Evolutionary conservation across 2,888 invertebrate genomes (phyloP), one percentile per base, ranked within the genome.

Genomic region (Pilophorus perplexus): DNA sequence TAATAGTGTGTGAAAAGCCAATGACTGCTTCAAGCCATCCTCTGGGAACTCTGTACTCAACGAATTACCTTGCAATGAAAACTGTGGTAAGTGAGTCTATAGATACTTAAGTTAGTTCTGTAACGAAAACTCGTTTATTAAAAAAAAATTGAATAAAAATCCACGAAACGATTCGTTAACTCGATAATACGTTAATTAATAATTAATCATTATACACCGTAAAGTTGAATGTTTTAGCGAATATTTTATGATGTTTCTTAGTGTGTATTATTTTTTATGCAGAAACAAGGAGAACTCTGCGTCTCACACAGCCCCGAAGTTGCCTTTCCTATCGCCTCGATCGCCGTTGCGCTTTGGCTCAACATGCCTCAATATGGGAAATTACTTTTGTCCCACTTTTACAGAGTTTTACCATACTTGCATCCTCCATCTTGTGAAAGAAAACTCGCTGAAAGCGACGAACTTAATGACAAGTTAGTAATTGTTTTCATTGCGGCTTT

Each of bases 241-340:
- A n/a, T n/a, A n/a, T n/a, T n/a, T n/a, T n/a, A n/a, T n/a, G n/a
- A n/a, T n/a, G n/a, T n/a, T n/a, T n/a, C n/a, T n/a, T n/a, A n/a
- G n/a, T n/a, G n/a, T n/a, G n/a, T n/a, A n/a, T n/a, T n/a, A n/a
- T n/a, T n/a, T n/a, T n/a, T n/a, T n/a, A n/a, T n/a, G 5, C 80
- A 87, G 77, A 80, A 83, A 71, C 93, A 93, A 82, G 92, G 91
- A 23, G 92, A 92, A 73, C 83, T 89, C 0, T 83, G 89, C 66
- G 87, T 93, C 4, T 89, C 93, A 0, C 88, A 89, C 70, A 91
- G 89, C 74, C 87, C 89, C 10, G 89, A 91, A 75, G 85, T 91
- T 38, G 93, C 93, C 0, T 93, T 91, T 77, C 86, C 90, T 10
- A 83, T 93, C 66, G 93, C 93, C 1, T 84, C 90, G 1, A 84